Evolutionary conservation across 2,797 vertebrate genomes (phyloP).

Genomic region (Amblyraja radiata): DNA sequence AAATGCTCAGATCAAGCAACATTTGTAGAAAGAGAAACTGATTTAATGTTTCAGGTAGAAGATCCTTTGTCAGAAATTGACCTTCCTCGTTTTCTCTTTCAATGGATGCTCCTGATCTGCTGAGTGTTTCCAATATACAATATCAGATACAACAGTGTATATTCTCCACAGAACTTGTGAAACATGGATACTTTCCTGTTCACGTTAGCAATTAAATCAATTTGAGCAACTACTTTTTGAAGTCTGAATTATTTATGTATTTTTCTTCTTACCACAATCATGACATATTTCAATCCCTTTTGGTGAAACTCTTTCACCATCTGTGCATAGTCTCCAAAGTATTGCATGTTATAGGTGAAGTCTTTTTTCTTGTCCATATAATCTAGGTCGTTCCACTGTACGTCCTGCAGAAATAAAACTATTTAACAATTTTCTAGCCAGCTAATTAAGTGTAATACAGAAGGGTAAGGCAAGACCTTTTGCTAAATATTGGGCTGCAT

Average conservation of each 20-base stretch:
- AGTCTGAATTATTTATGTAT: not conserved
- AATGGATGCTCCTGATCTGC: too few species aligned
- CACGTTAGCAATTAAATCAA: not conserved
- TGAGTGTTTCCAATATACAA: too few species aligned
- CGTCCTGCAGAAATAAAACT: slow-evolving; percentile 62
- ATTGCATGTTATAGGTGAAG: slow-evolving; percentile 77
- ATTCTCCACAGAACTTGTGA: too few species aligned
- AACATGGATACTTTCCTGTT: too few species aligned
- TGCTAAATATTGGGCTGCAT: not conserved
- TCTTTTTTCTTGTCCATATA: slow-evolving; percentile 71
- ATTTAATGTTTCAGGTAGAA: too few species aligned
- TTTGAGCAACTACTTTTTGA: not conserved
- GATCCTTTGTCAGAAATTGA: too few species aligned
- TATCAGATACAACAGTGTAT: too few species aligned
- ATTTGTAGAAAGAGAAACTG: too few species aligned
- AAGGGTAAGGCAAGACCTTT: not conserved
- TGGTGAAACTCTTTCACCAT: slow-evolving; percentile 80
- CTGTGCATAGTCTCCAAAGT: slow-evolving; percentile 71
- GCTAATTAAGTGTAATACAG: not conserved
- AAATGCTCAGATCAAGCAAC: too few species aligned
- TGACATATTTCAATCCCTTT: slow-evolving; percentile 74
- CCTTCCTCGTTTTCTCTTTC: too few species aligned
- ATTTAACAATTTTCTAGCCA: not conserved
- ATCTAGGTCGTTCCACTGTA: slow-evolving; percentile 94
- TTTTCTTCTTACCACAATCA: slow-evolving; percentile 72